These are phyloP conservation scores for Dissostichus mawsoni DNA, from an alignment of 2,113 vertebrate genomes.

Conservation along the genomic window DNA sequence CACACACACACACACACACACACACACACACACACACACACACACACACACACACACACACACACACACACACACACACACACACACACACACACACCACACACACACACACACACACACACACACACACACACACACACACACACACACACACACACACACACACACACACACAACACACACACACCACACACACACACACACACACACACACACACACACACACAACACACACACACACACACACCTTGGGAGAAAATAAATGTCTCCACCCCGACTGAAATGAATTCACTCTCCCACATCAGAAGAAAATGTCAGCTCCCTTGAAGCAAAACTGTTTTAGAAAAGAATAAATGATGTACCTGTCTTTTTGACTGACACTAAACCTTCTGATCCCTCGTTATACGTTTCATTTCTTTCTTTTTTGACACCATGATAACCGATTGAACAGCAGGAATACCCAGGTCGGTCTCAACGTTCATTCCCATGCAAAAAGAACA, in stretches of 20 bases:
- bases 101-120: not conserved
- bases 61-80: not conserved
- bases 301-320: constrained; percentile 53
- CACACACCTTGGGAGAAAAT: not conserved
- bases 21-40: not conserved
- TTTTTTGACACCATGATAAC: too few relatives aligned
- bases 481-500: constrained; percentile 54
- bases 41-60: not conserved
- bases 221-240: not conserved
- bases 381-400: constrained; percentile 36
- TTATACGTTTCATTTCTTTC: constrained; percentile 6
- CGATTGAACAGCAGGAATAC: constrained; percentile 7
- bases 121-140: not conserved
- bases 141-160: not conserved
- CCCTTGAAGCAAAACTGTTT: constrained; percentile 48
- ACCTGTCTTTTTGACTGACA: constrained; percentile 27
- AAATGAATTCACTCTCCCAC: constrained; percentile 53
- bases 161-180: not conserved
- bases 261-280: not conserved
- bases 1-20: not conserved
- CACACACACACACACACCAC: not conserved
- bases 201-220: not conserved
- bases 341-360: constrained; percentile 50
- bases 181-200: not conserved
- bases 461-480: constrained; percentile 7